Evolutionary conservation across 2,797 vertebrate genomes (phyloP).

Genomic region (Lates japonicus): DNA sequence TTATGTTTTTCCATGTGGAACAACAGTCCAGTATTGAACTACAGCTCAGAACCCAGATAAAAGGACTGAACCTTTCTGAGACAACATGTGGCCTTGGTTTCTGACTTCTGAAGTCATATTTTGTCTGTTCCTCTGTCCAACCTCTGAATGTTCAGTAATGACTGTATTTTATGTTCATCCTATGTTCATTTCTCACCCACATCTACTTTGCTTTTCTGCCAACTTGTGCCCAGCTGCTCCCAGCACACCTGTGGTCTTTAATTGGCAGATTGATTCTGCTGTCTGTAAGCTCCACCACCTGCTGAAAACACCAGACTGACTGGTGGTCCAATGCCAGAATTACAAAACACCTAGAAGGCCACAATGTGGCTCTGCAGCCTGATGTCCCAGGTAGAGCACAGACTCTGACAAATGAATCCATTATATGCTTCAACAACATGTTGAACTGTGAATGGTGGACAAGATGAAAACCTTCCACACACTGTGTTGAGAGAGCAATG

Average conservation of each 20-base stretch:
- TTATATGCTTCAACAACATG: conserved; percentile 14
- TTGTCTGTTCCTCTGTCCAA: neutral
- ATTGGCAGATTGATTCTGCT: conserved; percentile 66
- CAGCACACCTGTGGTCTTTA: conserved; percentile 59
- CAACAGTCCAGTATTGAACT: neutral
- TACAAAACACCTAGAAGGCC: conserved; percentile 36
- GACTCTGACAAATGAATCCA: conserved; percentile 25
- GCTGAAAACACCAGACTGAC: conserved; percentile 49
- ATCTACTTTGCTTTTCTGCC: conserved; percentile 40
- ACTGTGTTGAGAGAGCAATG: conserved; percentile 24
- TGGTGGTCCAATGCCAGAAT: conserved; percentile 48
- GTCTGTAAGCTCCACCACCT: conserved; percentile 54
- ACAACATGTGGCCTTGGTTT: neutral
- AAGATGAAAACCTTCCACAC: conserved; percentile 32
- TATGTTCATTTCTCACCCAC: conserved; percentile 31
- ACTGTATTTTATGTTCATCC: conserved; percentile 20
- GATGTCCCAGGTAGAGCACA: conserved; percentile 3
- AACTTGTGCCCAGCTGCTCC: conserved; percentile 41
- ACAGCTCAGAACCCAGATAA: neutral
- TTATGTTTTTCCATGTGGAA: neutral
- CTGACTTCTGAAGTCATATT: neutral
- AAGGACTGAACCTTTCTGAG: neutral
- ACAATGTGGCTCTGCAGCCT: conserved; percentile 27
- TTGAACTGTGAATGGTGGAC: conserved; percentile 18
- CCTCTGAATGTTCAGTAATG: conserved; percentile 8